Evolutionary conservation across 2,113 vertebrate genomes (phyloP).

Genomic region (Bubo scandiacus): DNA sequence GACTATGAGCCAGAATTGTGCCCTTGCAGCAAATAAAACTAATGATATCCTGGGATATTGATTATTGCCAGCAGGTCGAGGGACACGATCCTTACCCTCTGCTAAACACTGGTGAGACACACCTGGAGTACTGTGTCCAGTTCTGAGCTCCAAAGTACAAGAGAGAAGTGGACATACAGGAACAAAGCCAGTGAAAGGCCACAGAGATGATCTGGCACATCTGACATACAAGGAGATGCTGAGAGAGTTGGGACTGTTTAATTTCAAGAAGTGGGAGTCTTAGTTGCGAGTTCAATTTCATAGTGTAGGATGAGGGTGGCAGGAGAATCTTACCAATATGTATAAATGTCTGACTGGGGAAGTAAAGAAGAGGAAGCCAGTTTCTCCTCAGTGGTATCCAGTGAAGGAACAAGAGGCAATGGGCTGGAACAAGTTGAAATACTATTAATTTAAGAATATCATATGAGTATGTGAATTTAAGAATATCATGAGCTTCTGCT

Average conservation of each 20-base stretch:
- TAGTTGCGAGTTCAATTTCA: background rate
- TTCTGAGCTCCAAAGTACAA: background rate
- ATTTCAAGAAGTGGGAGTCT: background rate
- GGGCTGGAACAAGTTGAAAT: background rate
- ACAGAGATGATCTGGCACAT: background rate
- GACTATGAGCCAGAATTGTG: background rate
- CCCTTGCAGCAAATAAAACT: background rate
- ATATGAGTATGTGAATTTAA: background rate
- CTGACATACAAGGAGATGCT: background rate
- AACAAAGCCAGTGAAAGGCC: background rate
- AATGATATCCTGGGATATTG: background rate
- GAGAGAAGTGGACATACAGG: background rate
- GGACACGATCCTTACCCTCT: background rate
- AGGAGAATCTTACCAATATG: background rate
- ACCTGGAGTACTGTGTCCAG: background rate
- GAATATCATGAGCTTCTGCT: background rate
- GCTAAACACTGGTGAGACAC: background rate
- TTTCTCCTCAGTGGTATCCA: background rate
- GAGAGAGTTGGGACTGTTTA: background rate
- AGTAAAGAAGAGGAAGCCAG: background rate
- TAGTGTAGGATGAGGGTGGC: no score
- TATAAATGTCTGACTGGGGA: background rate
- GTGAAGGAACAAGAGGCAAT: background rate
- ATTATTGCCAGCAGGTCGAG: background rate
- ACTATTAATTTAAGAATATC: background rate